These are phyloP conservation scores for Bursaphelenchus mucronatus DNA, from an alignment of 1,140 invertebrate species.

Conservation along the genomic window DNA sequence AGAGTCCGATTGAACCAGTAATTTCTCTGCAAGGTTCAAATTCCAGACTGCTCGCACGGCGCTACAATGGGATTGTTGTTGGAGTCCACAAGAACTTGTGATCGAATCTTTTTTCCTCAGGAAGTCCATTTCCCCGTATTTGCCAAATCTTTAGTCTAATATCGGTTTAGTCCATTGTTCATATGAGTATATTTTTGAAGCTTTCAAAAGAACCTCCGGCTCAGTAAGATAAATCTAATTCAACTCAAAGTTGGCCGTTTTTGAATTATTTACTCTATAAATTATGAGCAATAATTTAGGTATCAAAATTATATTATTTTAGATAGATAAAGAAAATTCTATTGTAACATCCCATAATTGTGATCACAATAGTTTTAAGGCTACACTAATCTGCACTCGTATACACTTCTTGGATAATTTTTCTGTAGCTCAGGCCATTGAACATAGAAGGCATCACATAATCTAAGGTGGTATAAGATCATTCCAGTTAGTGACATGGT, in stretches of 20 bases:
- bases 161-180: no score
- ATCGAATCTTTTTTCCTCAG: not conserved
- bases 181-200: no score
- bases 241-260: no score
- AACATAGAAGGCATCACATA: slow-evolving; percentile 80
- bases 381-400: slow-evolving; percentile 16
- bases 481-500: slow-evolving; percentile 80
- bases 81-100: slow-evolving; percentile 10
- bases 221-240: no score
- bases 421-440: slow-evolving; percentile 76
- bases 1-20: slow-evolving; percentile 12
- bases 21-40: slow-evolving; percentile 13
- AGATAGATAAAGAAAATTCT: slow-evolving; percentile 9
- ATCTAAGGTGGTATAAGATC: slow-evolving; percentile 71
- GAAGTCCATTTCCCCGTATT: no score
- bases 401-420: slow-evolving; percentile 65
- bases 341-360: slow-evolving; percentile 6
- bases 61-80: slow-evolving; percentile 18
- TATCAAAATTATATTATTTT: slow-evolving; percentile 9
- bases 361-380: no score
- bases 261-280: no score
- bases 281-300: no score
- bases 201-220: no score
- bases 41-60: slow-evolving; percentile 2
- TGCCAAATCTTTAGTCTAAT: no score